Evolutionary conservation across 2,888 invertebrate genomes (phyloP), one percentile per base, ranked within the genome.

Genomic region (Thymelicus sylvestris): DNA sequence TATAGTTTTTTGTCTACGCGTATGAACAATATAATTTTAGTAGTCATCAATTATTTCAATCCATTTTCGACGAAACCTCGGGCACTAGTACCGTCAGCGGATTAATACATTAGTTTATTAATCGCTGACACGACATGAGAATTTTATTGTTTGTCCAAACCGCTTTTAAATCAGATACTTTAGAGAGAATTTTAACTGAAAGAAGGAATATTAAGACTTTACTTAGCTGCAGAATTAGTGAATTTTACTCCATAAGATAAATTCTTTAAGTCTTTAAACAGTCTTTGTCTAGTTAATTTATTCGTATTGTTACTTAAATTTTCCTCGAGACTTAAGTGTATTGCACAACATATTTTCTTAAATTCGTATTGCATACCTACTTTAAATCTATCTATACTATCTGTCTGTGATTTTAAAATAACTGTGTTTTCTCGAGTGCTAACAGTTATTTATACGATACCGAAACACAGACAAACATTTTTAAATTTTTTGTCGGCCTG

Each of bases 81-180:
- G 67, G 19, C 0, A 19, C 19, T 19, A 19, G 19, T 19, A 55
- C 62, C 55, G 55, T 44, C 55, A 44, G 62, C 31, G 52, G 62
- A 47, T 55, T 55, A 55, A 62, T 68, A 19, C 2, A 19, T 19
- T 1, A 67, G 44, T 55, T 44, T 50, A 55, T 55, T 62, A 68
- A 62, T 68, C 44, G 52, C 67, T 62, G 48, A 52, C 52, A 15
- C 10, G 55, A 19, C 55, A 24, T 12, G 5, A 24, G 12, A 31
- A 57, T n/a, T n/a, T n/a, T n/a, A n/a, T 31, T 57, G 55, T 57
- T 57, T 57, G 13, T 57, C 19, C 31, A n/a, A 63, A n/a, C 7
- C 44, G 44, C 13, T 48, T 31, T 48, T 48, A 31, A 63, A 48
- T 48, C n/a, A 7, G 15, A 47, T 39, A 24, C 48, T 13, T 48